Evolutionary conservation across 2,797 vertebrate species (phyloP).

Genomic region (Pelobates cultripes): DNA sequence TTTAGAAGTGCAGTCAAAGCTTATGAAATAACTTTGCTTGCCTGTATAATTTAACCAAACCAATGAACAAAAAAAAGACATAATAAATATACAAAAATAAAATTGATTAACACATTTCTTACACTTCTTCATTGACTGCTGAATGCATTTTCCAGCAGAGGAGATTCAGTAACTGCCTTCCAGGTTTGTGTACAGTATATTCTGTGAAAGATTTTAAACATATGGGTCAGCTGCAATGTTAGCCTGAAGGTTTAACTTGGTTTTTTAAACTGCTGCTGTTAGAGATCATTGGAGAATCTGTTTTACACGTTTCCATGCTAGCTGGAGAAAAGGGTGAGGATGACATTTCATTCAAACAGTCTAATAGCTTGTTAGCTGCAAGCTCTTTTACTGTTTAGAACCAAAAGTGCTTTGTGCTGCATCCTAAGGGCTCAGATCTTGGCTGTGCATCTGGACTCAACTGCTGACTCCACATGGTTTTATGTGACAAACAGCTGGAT

Average conservation of each 20-base stretch:
- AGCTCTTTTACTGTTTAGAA: conserved; percentile 70
- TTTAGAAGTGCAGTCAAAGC: no score
- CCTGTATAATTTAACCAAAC: not conserved
- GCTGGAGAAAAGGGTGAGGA: conserved; percentile 65
- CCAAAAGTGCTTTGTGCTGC: conserved; percentile 67
- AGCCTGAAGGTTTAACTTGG: conserved; percentile 61
- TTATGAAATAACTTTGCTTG: no score
- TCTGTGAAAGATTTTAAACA: conserved; percentile 39
- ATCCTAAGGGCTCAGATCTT: conserved; percentile 69
- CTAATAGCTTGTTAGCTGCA: conserved; percentile 76
- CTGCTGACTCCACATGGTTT: conserved; percentile 62
- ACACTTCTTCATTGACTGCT: conserved; percentile 16
- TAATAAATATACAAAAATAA: conserved; percentile 9
- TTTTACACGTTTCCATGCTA: conserved; percentile 69
- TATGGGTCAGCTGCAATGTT: conserved; percentile 52
- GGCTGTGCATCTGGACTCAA: conserved; percentile 67
- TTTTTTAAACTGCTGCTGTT: conserved; percentile 68
- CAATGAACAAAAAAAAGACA: not conserved
- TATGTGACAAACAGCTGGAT: conserved; percentile 70
- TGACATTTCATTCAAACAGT: conserved; percentile 73
- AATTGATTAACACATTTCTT: conserved; percentile 27
- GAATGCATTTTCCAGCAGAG: conserved; percentile 9
- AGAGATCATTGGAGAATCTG: conserved; percentile 70
- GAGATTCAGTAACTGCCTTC: conserved; percentile 16
- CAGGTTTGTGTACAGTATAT: conserved; percentile 37